A percentile compares a stretch with the other conserved stretches of the same genome.
Evolutionary conservation across 2,113 vertebrate genomes (phyloP).

Genomic region (Aythya baeri): DNA sequence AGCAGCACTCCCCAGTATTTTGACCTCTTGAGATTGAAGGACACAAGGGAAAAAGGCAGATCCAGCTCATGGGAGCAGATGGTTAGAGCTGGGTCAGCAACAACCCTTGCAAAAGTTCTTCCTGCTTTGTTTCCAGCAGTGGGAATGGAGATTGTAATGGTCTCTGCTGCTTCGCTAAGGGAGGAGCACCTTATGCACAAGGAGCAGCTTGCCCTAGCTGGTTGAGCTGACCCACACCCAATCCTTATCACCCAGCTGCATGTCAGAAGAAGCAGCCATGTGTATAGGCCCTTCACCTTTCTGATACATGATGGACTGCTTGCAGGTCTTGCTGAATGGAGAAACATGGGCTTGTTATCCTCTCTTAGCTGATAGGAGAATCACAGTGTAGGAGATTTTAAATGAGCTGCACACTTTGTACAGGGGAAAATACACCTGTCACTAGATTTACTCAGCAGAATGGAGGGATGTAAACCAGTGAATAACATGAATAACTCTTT

Average conservation of each 20-base stretch:
- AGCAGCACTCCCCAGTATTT: accelerated
- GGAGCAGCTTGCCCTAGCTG: not conserved
- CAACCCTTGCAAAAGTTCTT: not conserved
- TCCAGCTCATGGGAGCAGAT: not conserved
- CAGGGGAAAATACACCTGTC: not conserved
- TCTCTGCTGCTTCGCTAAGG: not conserved
- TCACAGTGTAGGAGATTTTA: not conserved
- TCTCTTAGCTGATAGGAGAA: not conserved
- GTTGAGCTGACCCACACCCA: not conserved
- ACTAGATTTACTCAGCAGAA: not conserved
- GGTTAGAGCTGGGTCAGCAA: not conserved
- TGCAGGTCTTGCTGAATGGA: not conserved
- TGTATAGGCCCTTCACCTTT: not conserved
- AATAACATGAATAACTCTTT: not conserved
- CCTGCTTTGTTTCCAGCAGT: not conserved
- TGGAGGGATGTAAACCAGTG: not conserved
- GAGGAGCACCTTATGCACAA: not conserved
- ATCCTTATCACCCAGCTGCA: too few relatives aligned
- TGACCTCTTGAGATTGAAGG: not conserved
- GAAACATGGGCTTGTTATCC: not conserved
- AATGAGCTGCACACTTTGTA: not conserved
- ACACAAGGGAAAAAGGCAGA: not conserved
- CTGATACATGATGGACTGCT: not conserved
- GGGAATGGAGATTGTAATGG: accelerated
- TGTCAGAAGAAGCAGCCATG: not conserved